Percentiles rank a stretch among this genome's conserved stretches.
Evolutionary conservation across 2,888 invertebrate genomes (phyloP).

Genomic region (Torymus aiolomorphi): DNA sequence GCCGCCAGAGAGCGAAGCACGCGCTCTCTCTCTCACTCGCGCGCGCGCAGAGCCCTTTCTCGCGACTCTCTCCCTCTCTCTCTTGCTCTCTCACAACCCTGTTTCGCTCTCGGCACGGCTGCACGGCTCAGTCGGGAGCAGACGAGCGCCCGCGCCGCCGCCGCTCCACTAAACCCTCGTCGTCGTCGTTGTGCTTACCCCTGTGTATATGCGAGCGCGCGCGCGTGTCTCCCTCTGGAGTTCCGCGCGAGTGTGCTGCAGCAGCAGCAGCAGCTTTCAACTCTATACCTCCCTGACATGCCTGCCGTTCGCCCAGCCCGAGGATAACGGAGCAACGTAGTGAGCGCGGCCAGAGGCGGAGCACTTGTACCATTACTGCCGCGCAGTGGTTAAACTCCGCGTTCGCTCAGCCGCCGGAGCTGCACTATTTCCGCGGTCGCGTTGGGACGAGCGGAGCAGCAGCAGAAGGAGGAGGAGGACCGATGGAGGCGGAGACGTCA

Average conservation of each 20-base stretch:
- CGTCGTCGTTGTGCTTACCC: too few relatives aligned
- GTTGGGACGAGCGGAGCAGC: not conserved
- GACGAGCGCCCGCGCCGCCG: slow-evolving; percentile 13
- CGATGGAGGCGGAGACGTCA: not conserved
- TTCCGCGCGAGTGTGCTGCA: not conserved
- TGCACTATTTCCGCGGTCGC: too few relatives aligned
- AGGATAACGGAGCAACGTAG: not conserved
- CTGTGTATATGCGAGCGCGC: not conserved
- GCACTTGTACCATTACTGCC: too few relatives aligned
- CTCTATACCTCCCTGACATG: not conserved
- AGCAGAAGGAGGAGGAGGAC: not conserved
- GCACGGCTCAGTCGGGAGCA: slow-evolving; percentile 65
- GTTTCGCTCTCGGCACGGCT: slow-evolving; percentile 66
- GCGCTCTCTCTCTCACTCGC: not conserved
- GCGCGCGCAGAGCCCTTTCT: slow-evolving; percentile 4
- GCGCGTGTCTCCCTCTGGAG: not conserved
- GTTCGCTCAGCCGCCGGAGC: too few relatives aligned
- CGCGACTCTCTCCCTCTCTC: not conserved
- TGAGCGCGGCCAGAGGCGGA: too few relatives aligned
- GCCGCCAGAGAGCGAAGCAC: slow-evolving; percentile 50
- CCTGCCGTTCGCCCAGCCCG: not conserved
- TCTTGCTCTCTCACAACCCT: not conserved
- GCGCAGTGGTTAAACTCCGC: too few relatives aligned
- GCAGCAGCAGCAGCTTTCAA: not conserved
- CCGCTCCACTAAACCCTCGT: not conserved